Conservation (phyloP, 2,888 invertebrate species). For the Drosophila fungiperda region DNA sequence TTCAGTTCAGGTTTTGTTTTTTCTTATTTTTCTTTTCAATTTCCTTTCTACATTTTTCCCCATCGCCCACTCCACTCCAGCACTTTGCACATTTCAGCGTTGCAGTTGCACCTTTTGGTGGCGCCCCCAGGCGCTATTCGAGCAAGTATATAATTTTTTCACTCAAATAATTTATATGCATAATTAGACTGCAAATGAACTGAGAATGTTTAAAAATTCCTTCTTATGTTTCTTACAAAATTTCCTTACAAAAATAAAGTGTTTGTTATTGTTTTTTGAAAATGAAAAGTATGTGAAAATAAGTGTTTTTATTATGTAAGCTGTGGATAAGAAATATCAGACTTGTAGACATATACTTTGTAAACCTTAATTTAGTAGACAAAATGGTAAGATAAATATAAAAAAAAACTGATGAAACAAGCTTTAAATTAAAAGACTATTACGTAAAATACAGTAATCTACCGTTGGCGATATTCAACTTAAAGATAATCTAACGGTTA, state of each 20-base stretch:
- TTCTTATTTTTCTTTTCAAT: constrained; percentile 39
- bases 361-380: not conserved
- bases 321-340: not conserved
- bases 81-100: constrained; percentile 24
- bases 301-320: not conserved
- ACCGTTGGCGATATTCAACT: not conserved
- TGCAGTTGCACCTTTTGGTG: constrained; percentile 26
- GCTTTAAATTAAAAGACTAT: not conserved
- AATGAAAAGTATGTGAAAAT: not conserved
- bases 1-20: constrained; percentile 53
- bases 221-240: not conserved
- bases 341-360: not conserved
- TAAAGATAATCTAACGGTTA: not conserved
- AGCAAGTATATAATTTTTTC: not conserved
- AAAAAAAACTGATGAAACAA: not conserved
- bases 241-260: not conserved
- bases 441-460: not conserved
- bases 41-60: constrained; percentile 66
- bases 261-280: not conserved
- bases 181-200: constrained; percentile 55
- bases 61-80: not conserved
- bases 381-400: not conserved
- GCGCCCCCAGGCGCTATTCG: constrained; percentile 27
- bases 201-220: constrained; percentile 25
- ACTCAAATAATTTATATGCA: not conserved